These are phyloP conservation scores for Dipodomys ordii DNA, from an alignment of 2,113 vertebrate species.

Conservation along the genomic window DNA sequence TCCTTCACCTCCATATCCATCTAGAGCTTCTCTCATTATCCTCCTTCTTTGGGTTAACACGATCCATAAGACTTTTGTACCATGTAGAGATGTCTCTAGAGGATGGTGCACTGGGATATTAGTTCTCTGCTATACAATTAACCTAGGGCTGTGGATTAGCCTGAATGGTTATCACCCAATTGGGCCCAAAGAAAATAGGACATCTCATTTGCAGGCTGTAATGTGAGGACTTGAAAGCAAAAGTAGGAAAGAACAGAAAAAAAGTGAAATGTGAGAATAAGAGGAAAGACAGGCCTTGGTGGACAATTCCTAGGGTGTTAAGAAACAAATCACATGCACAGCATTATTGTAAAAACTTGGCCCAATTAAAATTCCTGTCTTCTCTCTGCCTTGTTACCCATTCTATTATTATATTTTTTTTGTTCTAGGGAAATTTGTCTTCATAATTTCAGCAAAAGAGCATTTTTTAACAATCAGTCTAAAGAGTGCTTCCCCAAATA, in stretches of 20 bases:
- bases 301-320: not conserved
- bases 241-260: not conserved
- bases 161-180: not conserved
- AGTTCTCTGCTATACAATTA: not conserved
- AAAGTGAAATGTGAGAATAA: not conserved
- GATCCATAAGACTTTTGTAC: not conserved
- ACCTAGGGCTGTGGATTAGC: not conserved
- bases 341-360: not conserved
- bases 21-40: not conserved
- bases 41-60: not conserved
- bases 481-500: not conserved
- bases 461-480: not conserved
- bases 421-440: not conserved
- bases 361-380: not conserved
- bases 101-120: not conserved
- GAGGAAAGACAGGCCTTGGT: not conserved
- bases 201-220: not conserved
- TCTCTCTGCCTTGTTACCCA: not conserved
- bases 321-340: not conserved
- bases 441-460: constrained; percentile 18
- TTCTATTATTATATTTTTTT: not conserved
- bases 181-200: constrained; percentile 14
- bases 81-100: not conserved
- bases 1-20: not conserved
- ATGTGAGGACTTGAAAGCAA: not conserved